These are phyloP conservation scores for Rotaria socialis DNA, from an alignment of 2,888 invertebrate genomes.

Conservation along the genomic window DNA sequence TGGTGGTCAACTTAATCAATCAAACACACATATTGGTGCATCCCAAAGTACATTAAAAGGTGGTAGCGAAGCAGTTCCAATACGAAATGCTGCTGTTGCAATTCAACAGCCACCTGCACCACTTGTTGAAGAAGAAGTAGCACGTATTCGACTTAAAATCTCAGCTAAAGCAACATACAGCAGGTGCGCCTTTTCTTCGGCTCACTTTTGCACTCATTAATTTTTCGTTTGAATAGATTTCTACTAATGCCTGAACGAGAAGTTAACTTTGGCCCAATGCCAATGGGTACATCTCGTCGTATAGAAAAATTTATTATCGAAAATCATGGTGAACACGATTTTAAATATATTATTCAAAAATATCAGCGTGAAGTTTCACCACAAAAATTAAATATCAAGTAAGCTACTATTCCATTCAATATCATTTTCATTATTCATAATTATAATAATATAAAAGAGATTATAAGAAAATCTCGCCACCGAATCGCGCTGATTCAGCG, in stretches of 20 bases:
- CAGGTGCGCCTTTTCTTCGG: slow-evolving; percentile 53
- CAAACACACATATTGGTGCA: neutral
- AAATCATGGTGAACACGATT: slow-evolving; percentile 60
- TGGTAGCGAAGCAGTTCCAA: neutral
- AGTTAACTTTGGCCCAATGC: slow-evolving; percentile 59
- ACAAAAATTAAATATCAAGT: slow-evolving; percentile 24
- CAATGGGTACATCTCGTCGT: slow-evolving; percentile 56
- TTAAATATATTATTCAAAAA: slow-evolving; percentile 58
- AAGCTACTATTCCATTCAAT: neutral
- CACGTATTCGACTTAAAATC: slow-evolving; percentile 59
- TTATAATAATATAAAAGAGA: neutral
- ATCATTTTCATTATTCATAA: too few relatives aligned
- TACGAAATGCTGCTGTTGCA: slow-evolving; percentile 55
- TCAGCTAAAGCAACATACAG: slow-evolving; percentile 58
- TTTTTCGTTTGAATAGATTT: slow-evolving; percentile 51
- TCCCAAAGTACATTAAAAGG: slow-evolving; percentile 2
- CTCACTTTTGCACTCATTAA: too few relatives aligned
- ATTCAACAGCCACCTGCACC: slow-evolving; percentile 59
- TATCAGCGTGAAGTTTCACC: slow-evolving; percentile 36
- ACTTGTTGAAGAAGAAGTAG: slow-evolving; percentile 55
- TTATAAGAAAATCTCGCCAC: neutral
- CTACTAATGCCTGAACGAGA: slow-evolving; percentile 56
- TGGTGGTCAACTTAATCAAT: slow-evolving; percentile 49
- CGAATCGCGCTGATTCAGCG: slow-evolving; percentile 15
- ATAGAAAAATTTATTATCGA: slow-evolving; percentile 57